Evolutionary conservation across 2,888 invertebrate species (phyloP).

Genomic region (Bombylius major): DNA sequence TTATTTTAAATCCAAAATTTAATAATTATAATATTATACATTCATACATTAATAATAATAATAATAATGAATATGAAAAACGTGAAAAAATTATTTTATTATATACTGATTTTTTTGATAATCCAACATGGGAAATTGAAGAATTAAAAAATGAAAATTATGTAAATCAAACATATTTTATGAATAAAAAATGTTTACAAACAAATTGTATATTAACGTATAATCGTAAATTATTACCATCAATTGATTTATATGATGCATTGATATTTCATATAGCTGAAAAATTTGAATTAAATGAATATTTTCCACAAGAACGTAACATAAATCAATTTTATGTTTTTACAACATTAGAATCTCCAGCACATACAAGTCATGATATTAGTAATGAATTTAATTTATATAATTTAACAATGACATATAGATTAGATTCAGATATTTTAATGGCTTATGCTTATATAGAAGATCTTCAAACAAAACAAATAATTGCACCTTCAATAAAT

Average conservation of each 20-base stretch:
- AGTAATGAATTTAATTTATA: slow-evolving; percentile 36
- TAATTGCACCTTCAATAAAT: slow-evolving; percentile 23
- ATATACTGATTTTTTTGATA: slow-evolving; percentile 30
- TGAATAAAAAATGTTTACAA: slow-evolving; percentile 26
- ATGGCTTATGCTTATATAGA: slow-evolving; percentile 35
- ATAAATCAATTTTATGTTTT: slow-evolving; percentile 40
- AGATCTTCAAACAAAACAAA: slow-evolving; percentile 21
- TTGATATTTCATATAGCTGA: slow-evolving; percentile 41
- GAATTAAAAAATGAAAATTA: slow-evolving; percentile 6
- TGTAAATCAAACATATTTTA: slow-evolving; percentile 23
- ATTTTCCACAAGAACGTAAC: slow-evolving; percentile 25
- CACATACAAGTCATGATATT: slow-evolving; percentile 30
- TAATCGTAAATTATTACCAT: slow-evolving; percentile 25
- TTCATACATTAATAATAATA: not conserved
- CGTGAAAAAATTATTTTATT: slow-evolving; percentile 22
- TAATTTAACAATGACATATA: slow-evolving; percentile 46
- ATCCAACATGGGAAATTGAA: slow-evolving; percentile 23
- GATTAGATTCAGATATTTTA: slow-evolving; percentile 39
- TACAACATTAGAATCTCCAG: slow-evolving; percentile 38
- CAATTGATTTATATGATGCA: slow-evolving; percentile 38
- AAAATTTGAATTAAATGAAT: slow-evolving; percentile 20
- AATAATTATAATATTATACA: not conserved
- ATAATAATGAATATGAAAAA: not conserved
- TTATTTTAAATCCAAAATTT: not conserved
- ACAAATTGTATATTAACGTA: slow-evolving; percentile 38